Evolutionary conservation across 2,888 invertebrate genomes (phyloP).

Genomic region (Caenorhabditis japonica): DNA sequence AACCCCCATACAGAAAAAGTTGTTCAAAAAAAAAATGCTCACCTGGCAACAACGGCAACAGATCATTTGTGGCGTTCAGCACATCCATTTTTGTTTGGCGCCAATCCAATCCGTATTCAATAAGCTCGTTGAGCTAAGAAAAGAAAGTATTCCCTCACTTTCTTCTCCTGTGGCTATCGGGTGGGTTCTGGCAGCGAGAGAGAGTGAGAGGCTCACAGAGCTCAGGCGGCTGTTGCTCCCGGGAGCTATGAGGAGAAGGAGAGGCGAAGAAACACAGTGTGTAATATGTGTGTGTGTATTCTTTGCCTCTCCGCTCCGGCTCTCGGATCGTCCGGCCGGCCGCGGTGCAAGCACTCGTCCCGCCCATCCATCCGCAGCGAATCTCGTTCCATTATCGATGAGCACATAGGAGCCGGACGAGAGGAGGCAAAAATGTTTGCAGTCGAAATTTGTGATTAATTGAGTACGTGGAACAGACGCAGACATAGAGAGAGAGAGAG

Average conservation of each 20-base stretch:
- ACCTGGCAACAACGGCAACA: constrained; percentile 61
- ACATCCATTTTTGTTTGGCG: constrained; percentile 32
- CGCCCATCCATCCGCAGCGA: not conserved
- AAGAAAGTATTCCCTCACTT: not conserved
- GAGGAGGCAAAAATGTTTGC: constrained; percentile 7
- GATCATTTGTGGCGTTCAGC: constrained; percentile 51
- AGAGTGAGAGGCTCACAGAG: constrained; percentile 43
- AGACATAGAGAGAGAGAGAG: not conserved
- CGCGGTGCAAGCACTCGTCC: too few species aligned
- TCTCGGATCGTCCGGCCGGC: constrained; percentile 2
- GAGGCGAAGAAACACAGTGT: constrained; percentile 34
- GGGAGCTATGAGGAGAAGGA: constrained; percentile 26
- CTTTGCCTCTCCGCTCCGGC: constrained; percentile 15
- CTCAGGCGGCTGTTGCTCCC: constrained; percentile 44
- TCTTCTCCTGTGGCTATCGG: constrained; percentile 25
- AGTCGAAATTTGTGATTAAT: constrained; percentile 26
- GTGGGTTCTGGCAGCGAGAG: constrained; percentile 28
- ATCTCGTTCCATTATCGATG: constrained; percentile 46
- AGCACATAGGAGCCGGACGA: not conserved
- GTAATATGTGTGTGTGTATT: constrained; percentile 37
- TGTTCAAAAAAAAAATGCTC: constrained; percentile 8
- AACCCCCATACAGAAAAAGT: too few species aligned
- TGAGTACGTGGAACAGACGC: not conserved
- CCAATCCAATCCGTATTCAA: not conserved
- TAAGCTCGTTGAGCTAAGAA: constrained; percentile 13